Evolutionary conservation across 1,140 invertebrate species (phyloP), one percentile per base, ranked within the genome.

Genomic region (Caenorhabditis remanei): DNA sequence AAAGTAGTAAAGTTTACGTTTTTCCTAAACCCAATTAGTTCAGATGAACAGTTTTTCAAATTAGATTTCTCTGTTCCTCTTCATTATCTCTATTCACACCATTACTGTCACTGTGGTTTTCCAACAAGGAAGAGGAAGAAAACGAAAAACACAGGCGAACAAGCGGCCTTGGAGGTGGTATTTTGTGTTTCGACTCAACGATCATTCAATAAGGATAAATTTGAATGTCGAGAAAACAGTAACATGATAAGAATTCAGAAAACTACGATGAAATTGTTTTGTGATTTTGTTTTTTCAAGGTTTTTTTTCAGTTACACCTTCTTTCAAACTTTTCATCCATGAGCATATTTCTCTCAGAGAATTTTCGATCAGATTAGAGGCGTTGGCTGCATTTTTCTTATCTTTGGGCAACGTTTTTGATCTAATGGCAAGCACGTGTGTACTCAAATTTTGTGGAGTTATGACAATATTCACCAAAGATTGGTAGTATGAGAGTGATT

Each of bases 31-130:
- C 16, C 41, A 71, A 71, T 48, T 50, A 79, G 46, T 48, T 21
- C 43, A 79, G 71, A 79, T 79, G 43, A 79, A 50, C 71, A 79
- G 71, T 79, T 79, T 79, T n/a, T 11, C n/a, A 21, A 71, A 79
- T 79, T 79, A 24, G 71, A 50, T 50, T 50, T 79, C 71, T 53
- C 19, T 79, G 14, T 79, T 13, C 40, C 71, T 79, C 71, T 13
- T 21, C 7, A 53, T 24, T 53, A 53, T 79, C 46, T 2, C 24
- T 14, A n/a, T 79, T 79, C 21, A 48, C 46, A 50, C 8, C 1
- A 50, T 79, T 50, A 50, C 71, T 50, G n/a, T 50, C 71, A 48
- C 46, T 79, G 71, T 50, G 43, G 43, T 79, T 79, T 50, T 79
- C n/a, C 13, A 79, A 79, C 71, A 79, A 19, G 71, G 71, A 79